Percentiles rank a stretch among this genome's conserved stretches.
Conservation (phyloP, 2,888 invertebrate species). For the Pammene aurita region DNA sequence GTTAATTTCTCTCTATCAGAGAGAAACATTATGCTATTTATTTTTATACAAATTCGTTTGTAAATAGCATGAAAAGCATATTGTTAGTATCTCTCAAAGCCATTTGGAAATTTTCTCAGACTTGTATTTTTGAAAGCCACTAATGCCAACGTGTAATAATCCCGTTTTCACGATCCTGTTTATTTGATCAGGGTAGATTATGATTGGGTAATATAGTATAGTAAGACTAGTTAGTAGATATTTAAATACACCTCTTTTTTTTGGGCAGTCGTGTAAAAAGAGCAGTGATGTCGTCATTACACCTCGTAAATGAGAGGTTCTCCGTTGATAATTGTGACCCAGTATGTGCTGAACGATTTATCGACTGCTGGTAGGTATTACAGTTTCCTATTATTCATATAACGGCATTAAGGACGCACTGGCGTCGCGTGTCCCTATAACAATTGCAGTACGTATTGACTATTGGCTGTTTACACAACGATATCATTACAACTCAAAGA, state of each 20-base stretch:
- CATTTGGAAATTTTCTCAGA: not conserved
- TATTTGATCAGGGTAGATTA: not conserved
- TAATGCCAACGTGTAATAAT: not conserved
- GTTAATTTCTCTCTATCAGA: too few relatives aligned
- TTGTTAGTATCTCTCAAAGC: not conserved
- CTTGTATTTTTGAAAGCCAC: not conserved
- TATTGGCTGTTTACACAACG: not conserved
- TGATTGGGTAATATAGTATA: not conserved
- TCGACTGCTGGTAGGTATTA: constrained; percentile 19
- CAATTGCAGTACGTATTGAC: not conserved
- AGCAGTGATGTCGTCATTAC: constrained; percentile 3
- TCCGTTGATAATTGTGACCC: constrained; percentile 14
- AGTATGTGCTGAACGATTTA: constrained; percentile 9
- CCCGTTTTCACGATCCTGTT: not conserved
- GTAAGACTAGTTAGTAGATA: too few relatives aligned
- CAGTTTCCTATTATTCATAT: constrained; percentile 20
- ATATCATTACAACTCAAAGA: not conserved
- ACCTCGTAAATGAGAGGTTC: not conserved
- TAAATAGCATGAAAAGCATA: not conserved
- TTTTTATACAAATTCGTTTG: too few relatives aligned
- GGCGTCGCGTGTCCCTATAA: not conserved
- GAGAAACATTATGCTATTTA: too few relatives aligned
- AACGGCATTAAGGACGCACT: constrained; percentile 4
- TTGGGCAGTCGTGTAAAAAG: not conserved
- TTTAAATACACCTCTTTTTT: too few relatives aligned